Conservation (phyloP, 2,888 invertebrate species). For the Crematogaster levior region DNA sequence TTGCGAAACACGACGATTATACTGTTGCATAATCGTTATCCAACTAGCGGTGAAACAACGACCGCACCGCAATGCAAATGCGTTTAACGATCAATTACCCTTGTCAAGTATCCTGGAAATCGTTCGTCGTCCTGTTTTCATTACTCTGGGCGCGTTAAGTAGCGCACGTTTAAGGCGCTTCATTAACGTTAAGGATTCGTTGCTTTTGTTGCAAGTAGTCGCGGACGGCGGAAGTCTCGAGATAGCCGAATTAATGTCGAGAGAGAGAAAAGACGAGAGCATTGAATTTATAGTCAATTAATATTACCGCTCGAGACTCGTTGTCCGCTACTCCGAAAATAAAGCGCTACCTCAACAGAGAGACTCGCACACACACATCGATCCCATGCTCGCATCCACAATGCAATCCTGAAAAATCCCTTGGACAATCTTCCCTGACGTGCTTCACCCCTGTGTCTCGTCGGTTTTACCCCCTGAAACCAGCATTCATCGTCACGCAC, state of each 20-base stretch:
- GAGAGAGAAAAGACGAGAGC: constrained; percentile 3
- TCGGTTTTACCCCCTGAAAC: constrained; percentile 17
- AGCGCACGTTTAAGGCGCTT: constrained; percentile 64
- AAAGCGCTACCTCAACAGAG: constrained; percentile 39
- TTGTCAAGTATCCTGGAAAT: constrained; percentile 18
- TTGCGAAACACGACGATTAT: constrained; percentile 25
- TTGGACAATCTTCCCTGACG: constrained; percentile 61
- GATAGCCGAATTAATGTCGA: constrained; percentile 81
- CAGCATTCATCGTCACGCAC: constrained; percentile 71
- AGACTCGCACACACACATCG: not conserved
- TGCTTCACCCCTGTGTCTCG: constrained; percentile 55
- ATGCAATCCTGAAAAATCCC: constrained; percentile 55
- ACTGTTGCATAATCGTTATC: constrained; percentile 34
- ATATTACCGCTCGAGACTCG: constrained; percentile 75
- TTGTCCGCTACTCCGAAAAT: constrained; percentile 57
- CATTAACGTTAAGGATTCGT: constrained; percentile 71
- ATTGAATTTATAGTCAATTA: constrained; percentile 82
- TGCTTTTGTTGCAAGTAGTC: constrained; percentile 64
- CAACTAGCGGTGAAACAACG: constrained; percentile 23
- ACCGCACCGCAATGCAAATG: constrained; percentile 40
- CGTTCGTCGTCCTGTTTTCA: constrained; percentile 32
- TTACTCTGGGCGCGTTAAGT: constrained; percentile 36
- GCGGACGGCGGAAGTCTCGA: constrained; percentile 68
- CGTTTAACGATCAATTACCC: constrained; percentile 47
- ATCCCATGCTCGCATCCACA: not conserved